Conservation (phyloP, 2,797 vertebrate genomes). For the Gobionotothen gibberifrons region DNA sequence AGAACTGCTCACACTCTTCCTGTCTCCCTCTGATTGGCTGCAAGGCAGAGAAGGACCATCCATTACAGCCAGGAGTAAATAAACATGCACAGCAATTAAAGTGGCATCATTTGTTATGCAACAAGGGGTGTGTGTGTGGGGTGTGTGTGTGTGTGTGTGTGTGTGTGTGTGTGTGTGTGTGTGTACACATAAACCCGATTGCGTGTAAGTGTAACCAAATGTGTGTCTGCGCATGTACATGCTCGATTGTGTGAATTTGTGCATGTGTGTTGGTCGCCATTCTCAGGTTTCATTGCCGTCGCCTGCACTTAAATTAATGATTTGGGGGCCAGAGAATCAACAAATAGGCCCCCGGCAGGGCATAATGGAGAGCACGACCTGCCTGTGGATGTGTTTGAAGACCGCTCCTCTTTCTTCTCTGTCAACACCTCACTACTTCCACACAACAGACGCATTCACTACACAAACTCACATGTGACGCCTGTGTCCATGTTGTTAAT, state of each 20-base stretch:
- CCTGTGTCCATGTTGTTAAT: conserved; percentile 53
- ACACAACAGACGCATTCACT: conserved; percentile 78
- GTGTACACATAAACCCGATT: conserved; percentile 18
- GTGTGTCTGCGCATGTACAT: conserved; percentile 30
- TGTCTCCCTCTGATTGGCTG: conserved; percentile 75
- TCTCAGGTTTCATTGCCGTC: conserved; percentile 79
- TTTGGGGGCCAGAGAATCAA: conserved; percentile 82
- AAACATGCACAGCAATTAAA: conserved; percentile 83
- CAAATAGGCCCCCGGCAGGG: conserved; percentile 76
- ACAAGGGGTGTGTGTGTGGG: conserved; percentile 50
- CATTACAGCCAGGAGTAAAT: conserved; percentile 82
- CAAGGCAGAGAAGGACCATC: conserved; percentile 71
- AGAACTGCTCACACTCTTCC: conserved; percentile 61
- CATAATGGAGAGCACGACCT: conserved; percentile 74
- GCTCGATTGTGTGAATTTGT: conserved; percentile 40
- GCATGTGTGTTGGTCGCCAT: conserved; percentile 50
- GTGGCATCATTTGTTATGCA: conserved; percentile 85
- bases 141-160: no score
- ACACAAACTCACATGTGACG: conserved; percentile 60
- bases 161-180: conserved; percentile 36
- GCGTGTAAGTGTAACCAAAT: conserved; percentile 40
- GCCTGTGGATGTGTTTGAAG: conserved; percentile 76
- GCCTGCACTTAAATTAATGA: conserved; percentile 84
- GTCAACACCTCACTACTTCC: conserved; percentile 78
- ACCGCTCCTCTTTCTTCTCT: conserved; percentile 81